These are phyloP conservation scores for Dorcus hopei DNA, from an alignment of 2,888 invertebrate genomes.

Conservation along the genomic window DNA sequence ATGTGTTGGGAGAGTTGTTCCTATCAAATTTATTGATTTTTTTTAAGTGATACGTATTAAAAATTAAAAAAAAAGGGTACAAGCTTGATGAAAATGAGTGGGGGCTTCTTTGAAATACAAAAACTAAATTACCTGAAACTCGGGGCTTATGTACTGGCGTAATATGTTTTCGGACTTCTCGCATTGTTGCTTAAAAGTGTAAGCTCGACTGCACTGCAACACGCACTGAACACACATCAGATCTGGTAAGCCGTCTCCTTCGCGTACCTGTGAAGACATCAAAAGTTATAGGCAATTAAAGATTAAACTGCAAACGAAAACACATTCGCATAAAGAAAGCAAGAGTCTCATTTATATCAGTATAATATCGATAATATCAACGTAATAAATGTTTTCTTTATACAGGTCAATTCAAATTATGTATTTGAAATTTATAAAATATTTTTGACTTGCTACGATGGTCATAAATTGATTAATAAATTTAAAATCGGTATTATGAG, in stretches of 20 bases:
- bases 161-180: slow-evolving; percentile 50
- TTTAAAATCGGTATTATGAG: too few relatives aligned
- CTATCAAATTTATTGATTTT: slow-evolving; percentile 20
- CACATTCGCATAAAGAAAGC: too few relatives aligned
- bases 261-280: slow-evolving; percentile 22
- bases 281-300: too few relatives aligned
- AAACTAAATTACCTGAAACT: slow-evolving; percentile 45
- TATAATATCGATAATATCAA: too few relatives aligned
- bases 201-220: slow-evolving; percentile 52
- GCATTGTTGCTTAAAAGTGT: slow-evolving; percentile 53
- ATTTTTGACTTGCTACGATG: too few relatives aligned
- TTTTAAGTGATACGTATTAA: not conserved
- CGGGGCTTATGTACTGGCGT: slow-evolving; percentile 44
- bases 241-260: slow-evolving; percentile 51
- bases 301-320: too few relatives aligned
- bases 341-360: too few relatives aligned
- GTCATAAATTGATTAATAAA: too few relatives aligned
- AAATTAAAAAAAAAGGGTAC: not conserved
- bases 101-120: not conserved
- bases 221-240: slow-evolving; percentile 54
- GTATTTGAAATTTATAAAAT: too few relatives aligned
- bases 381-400: too few relatives aligned
- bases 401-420: too few relatives aligned
- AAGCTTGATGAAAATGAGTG: not conserved
- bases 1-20: slow-evolving; percentile 38